phyloP scores from a whole-genome alignment of 1,140 invertebrate genomes.

The Arctopsyche grandis region DNA sequence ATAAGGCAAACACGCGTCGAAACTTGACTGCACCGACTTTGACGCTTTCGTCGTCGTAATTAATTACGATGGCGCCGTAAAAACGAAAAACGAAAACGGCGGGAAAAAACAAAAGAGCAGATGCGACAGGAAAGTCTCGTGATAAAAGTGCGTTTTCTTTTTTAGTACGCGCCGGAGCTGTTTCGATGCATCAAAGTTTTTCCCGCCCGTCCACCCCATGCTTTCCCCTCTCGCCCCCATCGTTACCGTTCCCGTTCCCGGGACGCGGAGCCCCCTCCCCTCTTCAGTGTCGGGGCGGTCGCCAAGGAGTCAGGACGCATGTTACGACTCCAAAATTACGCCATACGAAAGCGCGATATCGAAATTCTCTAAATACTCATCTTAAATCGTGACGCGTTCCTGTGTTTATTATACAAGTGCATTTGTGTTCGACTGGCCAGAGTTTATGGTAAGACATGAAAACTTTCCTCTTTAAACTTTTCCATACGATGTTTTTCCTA shows the following conservation, averaged over 20 bases:
- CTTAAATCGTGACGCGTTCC: not conserved
- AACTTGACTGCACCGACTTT: not conserved
- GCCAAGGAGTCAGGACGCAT: not conserved
- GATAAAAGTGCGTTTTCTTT: constrained; percentile 49
- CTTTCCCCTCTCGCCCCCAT: constrained; percentile 8
- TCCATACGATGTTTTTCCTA: too few relatives aligned
- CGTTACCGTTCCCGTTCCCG: constrained; percentile 36
- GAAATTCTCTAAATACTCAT: not conserved
- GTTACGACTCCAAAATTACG: too few relatives aligned
- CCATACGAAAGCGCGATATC: not conserved
- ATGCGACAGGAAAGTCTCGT: constrained; percentile 27
- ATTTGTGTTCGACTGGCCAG: not conserved
- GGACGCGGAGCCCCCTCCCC: not conserved
- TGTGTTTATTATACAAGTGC: not conserved
- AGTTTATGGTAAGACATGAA: too few relatives aligned
- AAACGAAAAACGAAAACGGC: not conserved
- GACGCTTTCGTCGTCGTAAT: not conserved
- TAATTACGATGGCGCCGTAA: constrained; percentile 16
- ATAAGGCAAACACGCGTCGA: not conserved
- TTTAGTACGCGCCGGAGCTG: not conserved
- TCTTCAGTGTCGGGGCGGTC: constrained; percentile 39
- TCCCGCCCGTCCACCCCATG: constrained; percentile 36
- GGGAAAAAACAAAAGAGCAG: not conserved
- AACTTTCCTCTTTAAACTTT: too few relatives aligned
- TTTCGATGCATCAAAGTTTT: constrained; percentile 50